Evolutionary conservation across 2,797 vertebrate species (phyloP), one percentile per base, ranked within the genome.

Genomic region (Gallinago nigripennis): DNA sequence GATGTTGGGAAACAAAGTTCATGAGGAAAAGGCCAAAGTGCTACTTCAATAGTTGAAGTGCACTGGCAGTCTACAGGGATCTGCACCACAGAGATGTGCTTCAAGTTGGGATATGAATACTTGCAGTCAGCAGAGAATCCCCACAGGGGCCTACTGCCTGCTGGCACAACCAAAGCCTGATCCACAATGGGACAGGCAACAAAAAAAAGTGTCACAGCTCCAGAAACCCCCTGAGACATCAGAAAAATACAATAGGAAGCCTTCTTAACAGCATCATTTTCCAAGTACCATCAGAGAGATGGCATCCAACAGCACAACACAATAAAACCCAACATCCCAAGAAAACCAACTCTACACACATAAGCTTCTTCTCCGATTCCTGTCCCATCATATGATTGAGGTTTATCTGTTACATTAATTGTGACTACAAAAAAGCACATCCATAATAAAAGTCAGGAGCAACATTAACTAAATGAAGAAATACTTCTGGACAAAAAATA

Each of bases 11-110:
- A 39, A 82, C 10, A 54, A 82, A 86, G 53, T 30, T 78, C 35
- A 73, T 0, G 8, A 90, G 18, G n/a, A 63, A 86, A 66, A 83
- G 8, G 43, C 12, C 64, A 82, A 56, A 0, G 0, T 16, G 24
- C 35, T 66, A 43, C 39, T 93, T 56, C 82, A 60, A 4, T 0
- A 70, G 37, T 0, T 79, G 46, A 61, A 54, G 41, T 8, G 11
- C 7, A n/a, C 30, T 7, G 27, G 37, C 0, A 35, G 23, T 14
- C 37, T 33, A 57, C 19, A 56, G 6, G 8, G 64, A 76, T 41
- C 48, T 64, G 43, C 57, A 57, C 20, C 31, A 39, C 43, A 45
- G 14, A n/a, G 33, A 8, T 8, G 9, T 25, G n/a, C 24, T 69
- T 19, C 37, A 17, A 57, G 12, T 0, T 45, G 27, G 12, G 25